phyloP scores from a whole-genome alignment of 1,140 invertebrate species.

The Drosophila pectinifera region DNA sequence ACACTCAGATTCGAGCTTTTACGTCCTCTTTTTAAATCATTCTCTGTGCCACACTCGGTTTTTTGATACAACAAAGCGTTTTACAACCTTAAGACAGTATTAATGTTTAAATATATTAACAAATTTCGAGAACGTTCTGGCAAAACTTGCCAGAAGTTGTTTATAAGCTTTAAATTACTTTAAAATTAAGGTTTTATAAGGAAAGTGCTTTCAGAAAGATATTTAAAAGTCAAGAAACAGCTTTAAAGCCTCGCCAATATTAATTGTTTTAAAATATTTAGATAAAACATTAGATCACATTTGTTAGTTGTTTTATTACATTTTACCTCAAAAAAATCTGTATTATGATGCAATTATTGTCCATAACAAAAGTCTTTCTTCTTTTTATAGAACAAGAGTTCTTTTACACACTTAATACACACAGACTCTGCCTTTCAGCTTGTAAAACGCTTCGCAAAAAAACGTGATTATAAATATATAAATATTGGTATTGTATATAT shows the following conservation, averaged over 20 bases:
- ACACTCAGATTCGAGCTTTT: constrained; percentile 6
- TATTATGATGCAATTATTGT: constrained; percentile 23
- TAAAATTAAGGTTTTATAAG: too few species aligned
- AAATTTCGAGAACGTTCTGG: not conserved
- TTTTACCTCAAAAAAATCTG: not conserved
- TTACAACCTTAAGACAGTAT: constrained; percentile 15
- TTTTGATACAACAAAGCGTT: constrained; percentile 15
- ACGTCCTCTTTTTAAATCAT: too few species aligned
- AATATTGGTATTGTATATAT: constrained; percentile 27
- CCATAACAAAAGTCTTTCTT: not conserved
- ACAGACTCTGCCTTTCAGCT: constrained; percentile 4
- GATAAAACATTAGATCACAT: too few species aligned
- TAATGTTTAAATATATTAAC: not conserved
- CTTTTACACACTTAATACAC: not conserved
- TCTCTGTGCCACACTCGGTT: constrained; percentile 1
- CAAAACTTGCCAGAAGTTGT: not conserved
- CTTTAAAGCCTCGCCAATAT: too few species aligned
- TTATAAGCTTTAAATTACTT: not conserved
- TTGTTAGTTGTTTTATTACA: too few species aligned
- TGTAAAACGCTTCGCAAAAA: constrained; percentile 15
- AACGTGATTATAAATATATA: constrained; percentile 33
- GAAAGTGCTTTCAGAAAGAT: not conserved
- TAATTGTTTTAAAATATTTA: too few species aligned
- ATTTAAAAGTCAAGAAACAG: too few species aligned
- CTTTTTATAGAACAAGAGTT: constrained; percentile 1